Evolutionary conservation across 2,797 vertebrate species (phyloP).

Genomic region (Kryptolebias ocellatus): DNA sequence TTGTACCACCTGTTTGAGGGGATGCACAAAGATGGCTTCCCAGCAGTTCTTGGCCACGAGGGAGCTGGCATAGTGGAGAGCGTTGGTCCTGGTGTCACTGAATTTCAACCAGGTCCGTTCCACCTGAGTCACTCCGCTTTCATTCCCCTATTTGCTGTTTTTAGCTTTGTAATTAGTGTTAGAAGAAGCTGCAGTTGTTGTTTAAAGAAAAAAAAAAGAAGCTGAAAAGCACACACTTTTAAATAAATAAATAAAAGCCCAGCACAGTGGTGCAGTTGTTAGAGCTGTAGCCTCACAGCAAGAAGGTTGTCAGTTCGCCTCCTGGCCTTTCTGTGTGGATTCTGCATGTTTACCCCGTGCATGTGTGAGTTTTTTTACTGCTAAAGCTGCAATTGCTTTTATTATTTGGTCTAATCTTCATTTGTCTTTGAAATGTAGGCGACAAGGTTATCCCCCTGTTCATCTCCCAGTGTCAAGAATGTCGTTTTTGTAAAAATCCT

Average conservation of each 20-base stretch:
- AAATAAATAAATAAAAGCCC: too few relatives aligned
- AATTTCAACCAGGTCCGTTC: conserved; percentile 76
- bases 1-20: conserved; percentile 75
- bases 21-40: conserved; percentile 62
- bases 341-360: too few relatives aligned
- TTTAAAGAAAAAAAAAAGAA: too few relatives aligned
- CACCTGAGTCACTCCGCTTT: not conserved
- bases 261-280: too few relatives aligned
- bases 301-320: too few relatives aligned
- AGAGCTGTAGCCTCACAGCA: too few relatives aligned
- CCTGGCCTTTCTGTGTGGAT: too few relatives aligned
- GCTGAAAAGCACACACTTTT: too few relatives aligned
- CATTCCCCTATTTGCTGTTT: not conserved
- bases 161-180: not conserved
- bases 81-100: conserved; percentile 79
- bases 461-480: conserved; percentile 88
- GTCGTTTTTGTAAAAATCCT: conserved; percentile 91
- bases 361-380: too few relatives aligned
- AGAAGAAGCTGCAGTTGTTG: too few relatives aligned
- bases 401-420: too few relatives aligned
- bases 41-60: conserved; percentile 81
- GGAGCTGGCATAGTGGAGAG: conserved; percentile 81
- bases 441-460: conserved; percentile 92
- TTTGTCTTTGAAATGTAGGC: conserved; percentile 72
- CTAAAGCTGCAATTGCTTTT: too few relatives aligned